Evolutionary conservation across 1,140 invertebrate species (phyloP).

Genomic region (Pseudomyrmex concolor): DNA sequence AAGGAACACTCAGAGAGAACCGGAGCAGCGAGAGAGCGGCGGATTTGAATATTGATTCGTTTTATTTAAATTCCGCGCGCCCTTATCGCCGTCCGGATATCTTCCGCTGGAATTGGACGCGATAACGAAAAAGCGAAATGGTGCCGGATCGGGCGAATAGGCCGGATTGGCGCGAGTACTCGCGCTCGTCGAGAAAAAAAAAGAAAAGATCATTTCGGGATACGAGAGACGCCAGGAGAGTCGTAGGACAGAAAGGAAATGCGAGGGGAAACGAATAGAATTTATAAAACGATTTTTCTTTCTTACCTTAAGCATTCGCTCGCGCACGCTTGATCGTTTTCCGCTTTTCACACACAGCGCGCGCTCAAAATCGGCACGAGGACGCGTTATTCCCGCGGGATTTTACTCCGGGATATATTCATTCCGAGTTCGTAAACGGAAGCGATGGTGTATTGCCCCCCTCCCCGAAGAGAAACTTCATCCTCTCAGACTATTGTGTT

Average conservation of each 20-base stretch:
- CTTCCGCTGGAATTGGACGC: constrained; percentile 83
- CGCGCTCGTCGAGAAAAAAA: constrained; percentile 48
- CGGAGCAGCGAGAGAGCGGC: constrained; percentile 43
- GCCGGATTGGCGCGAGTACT: constrained; percentile 64
- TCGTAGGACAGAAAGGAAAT: constrained; percentile 70
- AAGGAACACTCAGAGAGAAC: not conserved
- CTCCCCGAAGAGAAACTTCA: not conserved
- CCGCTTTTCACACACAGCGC: constrained; percentile 48
- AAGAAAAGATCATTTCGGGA: constrained; percentile 35
- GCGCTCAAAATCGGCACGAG: constrained; percentile 16
- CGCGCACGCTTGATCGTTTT: constrained; percentile 30
- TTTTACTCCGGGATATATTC: constrained; percentile 15
- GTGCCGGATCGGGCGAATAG: constrained; percentile 75
- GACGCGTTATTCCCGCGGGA: constrained; percentile 48
- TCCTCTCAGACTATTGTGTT: not conserved
- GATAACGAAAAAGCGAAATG: constrained; percentile 81
- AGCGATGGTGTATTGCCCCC: not conserved
- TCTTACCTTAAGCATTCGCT: constrained; percentile 47
- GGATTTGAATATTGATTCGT: constrained; percentile 85
- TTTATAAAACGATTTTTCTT: constrained; percentile 76
- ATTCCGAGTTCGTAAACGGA: constrained; percentile 30
- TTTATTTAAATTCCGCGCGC: constrained; percentile 82
- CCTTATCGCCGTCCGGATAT: constrained; percentile 82
- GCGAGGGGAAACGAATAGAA: constrained; percentile 67
- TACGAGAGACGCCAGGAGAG: constrained; percentile 4